Evolutionary conservation across 2,888 invertebrate species (phyloP).

Genomic region (Teinopalpus imperialis): DNA sequence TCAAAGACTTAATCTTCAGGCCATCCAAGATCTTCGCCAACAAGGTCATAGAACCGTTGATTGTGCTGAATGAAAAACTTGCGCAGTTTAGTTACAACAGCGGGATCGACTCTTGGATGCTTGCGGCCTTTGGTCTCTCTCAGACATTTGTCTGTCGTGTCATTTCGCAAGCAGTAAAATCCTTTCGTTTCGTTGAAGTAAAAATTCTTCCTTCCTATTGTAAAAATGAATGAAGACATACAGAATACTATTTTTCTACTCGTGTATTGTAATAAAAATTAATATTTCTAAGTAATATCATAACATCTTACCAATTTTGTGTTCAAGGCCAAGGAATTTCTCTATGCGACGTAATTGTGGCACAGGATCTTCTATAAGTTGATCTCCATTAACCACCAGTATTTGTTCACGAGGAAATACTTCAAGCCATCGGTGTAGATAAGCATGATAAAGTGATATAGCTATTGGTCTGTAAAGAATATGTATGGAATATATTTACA

Average conservation of each 20-base stretch:
- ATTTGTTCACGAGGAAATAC: constrained; percentile 96
- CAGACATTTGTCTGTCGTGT: constrained; percentile 92
- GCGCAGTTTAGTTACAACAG: constrained; percentile 89
- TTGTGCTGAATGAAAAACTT: constrained; percentile 96
- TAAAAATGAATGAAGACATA: constrained; percentile 24
- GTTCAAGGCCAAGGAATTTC: constrained; percentile 89
- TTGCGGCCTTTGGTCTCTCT: constrained; percentile 90
- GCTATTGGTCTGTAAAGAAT: constrained; percentile 84
- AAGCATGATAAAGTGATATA: constrained; percentile 95
- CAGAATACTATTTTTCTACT: neutral
- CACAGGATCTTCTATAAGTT: constrained; percentile 94
- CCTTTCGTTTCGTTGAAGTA: constrained; percentile 98
- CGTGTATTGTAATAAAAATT: neutral
- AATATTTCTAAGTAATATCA: too few species aligned
- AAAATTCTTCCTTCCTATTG: constrained; percentile 90
- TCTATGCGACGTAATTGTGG: constrained; percentile 94
- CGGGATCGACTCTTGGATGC: constrained; percentile 92
- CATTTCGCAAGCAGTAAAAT: constrained; percentile 95
- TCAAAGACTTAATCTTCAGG: constrained; percentile 86
- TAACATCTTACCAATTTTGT: constrained; percentile 73
- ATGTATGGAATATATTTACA: too few species aligned
- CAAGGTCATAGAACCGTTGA: constrained; percentile 94
- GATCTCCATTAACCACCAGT: constrained; percentile 96
- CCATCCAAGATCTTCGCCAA: constrained; percentile 97
- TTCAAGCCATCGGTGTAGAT: constrained; percentile 95